A percentile compares a stretch with the other conserved stretches of the same genome.
phyloP scores from a whole-genome alignment of 2,113 vertebrate species.

The Tachysurus fulvidraco region DNA sequence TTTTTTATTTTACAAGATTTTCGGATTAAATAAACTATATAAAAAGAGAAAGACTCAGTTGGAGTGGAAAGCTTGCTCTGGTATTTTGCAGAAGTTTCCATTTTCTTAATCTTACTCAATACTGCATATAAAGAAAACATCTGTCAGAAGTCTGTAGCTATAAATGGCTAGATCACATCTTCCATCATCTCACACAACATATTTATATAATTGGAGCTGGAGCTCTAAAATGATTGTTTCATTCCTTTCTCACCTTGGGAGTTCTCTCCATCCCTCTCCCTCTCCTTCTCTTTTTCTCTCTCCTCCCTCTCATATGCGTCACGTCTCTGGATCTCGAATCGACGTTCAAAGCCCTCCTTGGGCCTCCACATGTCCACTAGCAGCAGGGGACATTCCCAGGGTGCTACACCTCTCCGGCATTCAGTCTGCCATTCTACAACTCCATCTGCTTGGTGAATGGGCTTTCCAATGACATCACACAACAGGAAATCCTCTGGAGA shows the following conservation, averaged over 20 bases:
- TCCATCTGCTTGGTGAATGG: constrained; percentile 74
- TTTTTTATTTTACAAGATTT: constrained; percentile 17
- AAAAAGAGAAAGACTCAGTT: constrained; percentile 1
- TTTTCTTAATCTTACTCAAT: neutral
- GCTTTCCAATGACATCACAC: constrained; percentile 83
- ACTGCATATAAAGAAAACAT: neutral
- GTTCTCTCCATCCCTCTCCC: constrained; percentile 70
- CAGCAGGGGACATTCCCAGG: constrained; percentile 84
- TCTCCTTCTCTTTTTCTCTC: constrained; percentile 71
- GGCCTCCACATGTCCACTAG: constrained; percentile 91
- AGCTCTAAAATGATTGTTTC: neutral
- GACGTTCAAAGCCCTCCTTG: constrained; percentile 85
- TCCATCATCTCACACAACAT: neutral
- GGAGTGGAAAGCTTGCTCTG: neutral
- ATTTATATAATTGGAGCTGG: neutral
- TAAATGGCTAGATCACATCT: neutral
- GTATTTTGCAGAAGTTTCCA: constrained; percentile 20
- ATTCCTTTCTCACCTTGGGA: constrained; percentile 65
- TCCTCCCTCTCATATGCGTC: constrained; percentile 83
- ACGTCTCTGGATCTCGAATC: constrained; percentile 86
- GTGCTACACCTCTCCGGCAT: constrained; percentile 81
- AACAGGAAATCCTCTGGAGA: constrained; percentile 78
- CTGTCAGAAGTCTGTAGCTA: neutral
- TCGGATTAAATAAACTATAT: neutral
- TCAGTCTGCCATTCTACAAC: constrained; percentile 79